Evolutionary conservation across 2,797 vertebrate species (phyloP).

Genomic region (Mionectes olivaceus): DNA sequence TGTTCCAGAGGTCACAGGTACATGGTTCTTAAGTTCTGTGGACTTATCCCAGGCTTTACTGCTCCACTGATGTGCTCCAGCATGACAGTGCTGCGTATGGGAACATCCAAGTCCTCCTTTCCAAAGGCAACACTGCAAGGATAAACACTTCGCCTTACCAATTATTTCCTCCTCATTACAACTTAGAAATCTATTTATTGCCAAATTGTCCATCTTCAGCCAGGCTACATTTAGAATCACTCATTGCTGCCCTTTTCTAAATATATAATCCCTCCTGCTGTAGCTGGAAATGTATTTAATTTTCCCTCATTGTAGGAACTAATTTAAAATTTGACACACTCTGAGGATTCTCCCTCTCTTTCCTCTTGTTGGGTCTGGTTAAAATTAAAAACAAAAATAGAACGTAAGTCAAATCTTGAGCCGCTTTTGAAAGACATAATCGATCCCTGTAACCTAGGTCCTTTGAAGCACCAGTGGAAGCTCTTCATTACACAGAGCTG

Average conservation of each 20-base stretch:
- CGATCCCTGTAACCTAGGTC: neutral
- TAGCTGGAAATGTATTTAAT: neutral
- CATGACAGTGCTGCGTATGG: neutral
- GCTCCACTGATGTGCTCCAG: neutral
- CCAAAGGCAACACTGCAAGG: neutral
- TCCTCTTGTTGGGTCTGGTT: neutral
- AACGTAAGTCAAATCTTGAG: neutral
- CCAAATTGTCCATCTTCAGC: neutral
- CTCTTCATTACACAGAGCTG: neutral
- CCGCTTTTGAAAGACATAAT: neutral
- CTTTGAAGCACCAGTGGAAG: neutral
- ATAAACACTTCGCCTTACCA: neutral
- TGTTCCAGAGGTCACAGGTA: neutral
- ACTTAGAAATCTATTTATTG: neutral
- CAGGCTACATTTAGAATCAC: neutral
- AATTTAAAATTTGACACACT: neutral
- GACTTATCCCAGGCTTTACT: neutral
- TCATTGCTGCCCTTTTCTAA: neutral
- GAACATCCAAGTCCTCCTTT: neutral
- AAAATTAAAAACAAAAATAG: neutral
- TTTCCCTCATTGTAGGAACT: neutral
- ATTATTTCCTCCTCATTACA: neutral
- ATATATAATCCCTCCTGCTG: neutral
- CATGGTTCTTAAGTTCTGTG: neutral
- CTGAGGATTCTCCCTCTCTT: neutral